These are phyloP conservation scores for Scaeva pyrastri DNA, from an alignment of 2,888 invertebrate genomes.

Conservation along the genomic window DNA sequence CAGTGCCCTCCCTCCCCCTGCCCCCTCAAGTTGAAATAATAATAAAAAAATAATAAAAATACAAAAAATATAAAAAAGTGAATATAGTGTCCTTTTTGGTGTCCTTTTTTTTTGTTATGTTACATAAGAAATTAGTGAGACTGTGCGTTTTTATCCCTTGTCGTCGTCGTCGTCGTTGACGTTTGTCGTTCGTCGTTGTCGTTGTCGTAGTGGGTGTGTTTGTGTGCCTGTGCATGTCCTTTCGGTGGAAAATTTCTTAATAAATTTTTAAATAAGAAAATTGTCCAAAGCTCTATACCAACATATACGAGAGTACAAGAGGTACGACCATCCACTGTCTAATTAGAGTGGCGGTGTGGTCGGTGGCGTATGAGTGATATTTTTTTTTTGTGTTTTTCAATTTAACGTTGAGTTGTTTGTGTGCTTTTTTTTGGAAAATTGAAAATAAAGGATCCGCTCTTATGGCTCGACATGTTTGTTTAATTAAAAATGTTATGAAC, in stretches of 20 bases:
- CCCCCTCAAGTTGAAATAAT: background rate
- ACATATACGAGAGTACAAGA: too few species aligned
- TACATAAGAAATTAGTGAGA: conserved; percentile 56
- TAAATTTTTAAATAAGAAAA: conserved; percentile 68
- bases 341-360: conserved; percentile 11
- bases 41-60: background rate
- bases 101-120: conserved; percentile 34
- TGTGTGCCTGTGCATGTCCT: conserved; percentile 1
- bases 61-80: conserved; percentile 18
- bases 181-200: background rate
- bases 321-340: background rate
- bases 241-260: conserved; percentile 56
- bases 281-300: conserved; percentile 8
- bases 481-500: conserved; percentile 70
- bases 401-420: too few species aligned
- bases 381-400: conserved; percentile 17
- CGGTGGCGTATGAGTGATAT: conserved; percentile 41
- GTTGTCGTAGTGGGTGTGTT: conserved; percentile 7
- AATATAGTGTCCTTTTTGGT: conserved; percentile 14
- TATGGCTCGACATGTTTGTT: conserved; percentile 62
- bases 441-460: conserved; percentile 67
- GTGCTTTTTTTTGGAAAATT: conserved; percentile 44
- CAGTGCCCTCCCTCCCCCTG: background rate
- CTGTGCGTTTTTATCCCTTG: conserved; percentile 16
- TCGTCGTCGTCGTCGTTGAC: conserved; percentile 20